Evolutionary conservation across 2,113 vertebrate species (phyloP).

Genomic region (Sorex araneus): DNA sequence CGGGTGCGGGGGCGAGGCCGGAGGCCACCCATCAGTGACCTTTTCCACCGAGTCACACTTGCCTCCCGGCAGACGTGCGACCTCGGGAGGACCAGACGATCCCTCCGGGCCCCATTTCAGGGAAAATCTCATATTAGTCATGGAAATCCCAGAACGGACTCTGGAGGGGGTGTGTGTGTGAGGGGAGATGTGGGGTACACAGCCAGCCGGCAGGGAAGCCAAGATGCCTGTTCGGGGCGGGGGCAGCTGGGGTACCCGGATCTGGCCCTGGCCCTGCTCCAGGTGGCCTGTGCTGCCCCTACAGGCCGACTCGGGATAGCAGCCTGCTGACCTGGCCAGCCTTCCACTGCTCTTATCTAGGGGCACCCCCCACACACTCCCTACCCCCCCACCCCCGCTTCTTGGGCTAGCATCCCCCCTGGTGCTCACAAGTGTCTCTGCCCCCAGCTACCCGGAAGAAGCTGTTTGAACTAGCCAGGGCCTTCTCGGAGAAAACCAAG

Average conservation of each 20-base stretch:
- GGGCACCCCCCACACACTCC: neutral
- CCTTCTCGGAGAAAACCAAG: slow-evolving; percentile 98
- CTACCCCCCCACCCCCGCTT: neutral
- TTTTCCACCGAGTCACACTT: neutral
- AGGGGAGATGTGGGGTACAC: too few relatives aligned
- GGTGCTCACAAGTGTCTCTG: slow-evolving; percentile 63
- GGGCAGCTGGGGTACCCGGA: slow-evolving; percentile 30
- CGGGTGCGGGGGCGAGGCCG: neutral
- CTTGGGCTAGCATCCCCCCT: neutral
- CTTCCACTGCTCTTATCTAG: neutral
- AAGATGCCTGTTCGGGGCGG: neutral
- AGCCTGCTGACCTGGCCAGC: neutral
- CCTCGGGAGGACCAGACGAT: neutral
- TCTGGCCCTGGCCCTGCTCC: neutral
- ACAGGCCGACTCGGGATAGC: slow-evolving; percentile 32
- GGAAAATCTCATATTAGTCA: slow-evolving; percentile 76
- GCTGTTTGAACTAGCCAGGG: slow-evolving; percentile 97
- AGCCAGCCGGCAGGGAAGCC: slow-evolving; percentile 12
- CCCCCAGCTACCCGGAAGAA: slow-evolving; percentile 96
- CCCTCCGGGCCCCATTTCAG: slow-evolving; percentile 65
- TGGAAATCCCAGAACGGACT: slow-evolving; percentile 68
- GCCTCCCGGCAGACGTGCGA: neutral
- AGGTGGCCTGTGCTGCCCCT: slow-evolving; percentile 70
- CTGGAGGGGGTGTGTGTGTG: slow-evolving; percentile 31
- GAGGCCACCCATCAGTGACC: neutral